Base-by-base conservation (phyloP, 2,888 invertebrate genomes). In the Apocheima hispidaria region DNA sequence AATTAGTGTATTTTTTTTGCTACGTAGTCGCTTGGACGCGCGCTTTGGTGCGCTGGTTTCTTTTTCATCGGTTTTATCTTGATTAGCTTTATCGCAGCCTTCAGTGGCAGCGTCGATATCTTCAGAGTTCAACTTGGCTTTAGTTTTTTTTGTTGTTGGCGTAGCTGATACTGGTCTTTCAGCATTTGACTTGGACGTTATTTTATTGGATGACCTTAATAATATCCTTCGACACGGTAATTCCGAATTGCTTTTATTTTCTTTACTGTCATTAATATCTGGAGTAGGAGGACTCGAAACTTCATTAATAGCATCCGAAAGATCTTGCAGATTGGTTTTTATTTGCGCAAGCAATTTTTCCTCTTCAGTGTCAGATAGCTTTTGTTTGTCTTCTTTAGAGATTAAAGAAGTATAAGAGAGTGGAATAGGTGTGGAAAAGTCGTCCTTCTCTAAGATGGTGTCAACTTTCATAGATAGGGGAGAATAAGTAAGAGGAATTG, bases 401-500 rank as follows among this genome's bases (percentile, higher is more conserved):
- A 4, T n/a, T 18, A 18, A 10, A 28, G 21, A 21, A 12, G 7
- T 18, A 43, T 43, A 18, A 41, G 26, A n/a, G 10, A 43, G 18
- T 10, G 35, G 20, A 28, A 41, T 21, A 23, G 20, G 21, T 38
- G 21, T 14, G 12, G 51, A 9, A 18, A 30, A 26, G 2, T 48
- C 26, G 26, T 52, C 52, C 20, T 38, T 46, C 12, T 46, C 28
- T 35, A n/a, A 3, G 4, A 10, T 14, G 16, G 7, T 33, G 3
- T 49, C 18, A 3, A 9, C 43, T 36, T 49, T 49, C 23, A 52
- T 30, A 28, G 56, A 64, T 33, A 82, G 59, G 1, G 88, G 83
- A 33, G 69, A 60, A 68, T 87, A 90, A 12, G 71, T 69, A 30
- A 92, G 73, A 10, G 88, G 78, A 59, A 91, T 92, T 0, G 84